Base-by-base conservation (phyloP, 2,888 invertebrate genomes). In the Melikaiella ostensackeni region DNA sequence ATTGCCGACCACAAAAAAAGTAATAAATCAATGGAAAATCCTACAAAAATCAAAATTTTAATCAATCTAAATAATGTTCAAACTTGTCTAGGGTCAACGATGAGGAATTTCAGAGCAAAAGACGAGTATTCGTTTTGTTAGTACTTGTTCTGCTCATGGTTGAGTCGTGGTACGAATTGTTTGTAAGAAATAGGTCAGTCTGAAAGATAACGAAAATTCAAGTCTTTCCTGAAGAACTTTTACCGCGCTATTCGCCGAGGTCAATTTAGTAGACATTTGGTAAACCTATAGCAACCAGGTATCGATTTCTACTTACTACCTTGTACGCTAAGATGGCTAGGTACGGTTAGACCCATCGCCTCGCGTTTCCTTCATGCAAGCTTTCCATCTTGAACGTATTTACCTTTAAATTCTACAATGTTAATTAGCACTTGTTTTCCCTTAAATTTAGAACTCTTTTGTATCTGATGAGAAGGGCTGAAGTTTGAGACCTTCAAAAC, bases 251-350 rank as follows among this genome's bases (percentile, higher is more conserved):
- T 77, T 79, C 75, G 75, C 75, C 77, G 79, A 76, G 80, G 74
- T 81, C 80, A 81, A 79, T 81, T 79, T 79, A 81, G 79, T 77
- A 81, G 80, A 81, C 80, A 76, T 76, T 76, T 79, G 75, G 75
- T 76, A 77, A 77, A 79, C 76, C 77, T 79, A 75, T 77, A 75
- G 80, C 61, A 46, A 42, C 77, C 78, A 64, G 78, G 77, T 84
- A 84, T 84, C 83, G 83, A 84, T 84, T 84, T 81, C 84, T 83
- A 83, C 84, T 83, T 81, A 83, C 80, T 59, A 62, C 77, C 75
- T 66, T 78, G 63, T 63, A 75, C 61, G 75, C 63, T 35, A 74
- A 74, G 74, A 30, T 66, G 74, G 38, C 61, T 57, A 70, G 50
- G 70, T 70, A 70, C 70, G 46, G 70, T 70, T 70, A 70, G 50